Conservation (phyloP, 2,888 invertebrate species). For the Seladonia tumulorum region DNA sequence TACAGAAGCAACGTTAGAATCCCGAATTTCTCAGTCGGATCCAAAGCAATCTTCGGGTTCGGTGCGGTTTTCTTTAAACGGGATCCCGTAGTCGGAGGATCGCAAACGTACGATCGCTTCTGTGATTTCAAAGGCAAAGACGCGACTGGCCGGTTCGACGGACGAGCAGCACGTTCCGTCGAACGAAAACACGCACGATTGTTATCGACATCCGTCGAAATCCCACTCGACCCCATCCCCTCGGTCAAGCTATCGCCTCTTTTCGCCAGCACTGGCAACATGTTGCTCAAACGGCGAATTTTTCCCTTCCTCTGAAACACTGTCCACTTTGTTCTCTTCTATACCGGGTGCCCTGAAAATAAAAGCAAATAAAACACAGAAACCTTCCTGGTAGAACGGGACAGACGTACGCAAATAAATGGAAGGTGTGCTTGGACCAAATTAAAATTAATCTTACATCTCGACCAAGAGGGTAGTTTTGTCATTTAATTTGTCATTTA, state of each 20-base stretch:
- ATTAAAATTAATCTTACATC: too few relatives aligned
- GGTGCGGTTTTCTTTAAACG: not conserved
- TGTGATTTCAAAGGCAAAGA: slow-evolving; percentile 37
- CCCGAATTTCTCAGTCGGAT: not conserved
- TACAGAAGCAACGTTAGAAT: not conserved
- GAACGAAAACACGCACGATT: slow-evolving; percentile 38
- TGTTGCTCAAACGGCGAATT: not conserved
- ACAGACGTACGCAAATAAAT: not conserved
- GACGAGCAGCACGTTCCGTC: slow-evolving; percentile 25
- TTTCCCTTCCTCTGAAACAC: not conserved
- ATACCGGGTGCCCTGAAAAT: not conserved
- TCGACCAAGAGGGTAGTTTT: too few relatives aligned
- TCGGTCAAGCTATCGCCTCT: slow-evolving; percentile 9
- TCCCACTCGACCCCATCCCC: slow-evolving; percentile 12
- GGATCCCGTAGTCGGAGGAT: not conserved
- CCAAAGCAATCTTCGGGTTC: too few relatives aligned
- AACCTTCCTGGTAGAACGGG: not conserved
- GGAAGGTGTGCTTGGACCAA: too few relatives aligned
- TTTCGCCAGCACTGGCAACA: not conserved
- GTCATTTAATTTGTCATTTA: too few relatives aligned
- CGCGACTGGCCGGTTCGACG: slow-evolving; percentile 13
- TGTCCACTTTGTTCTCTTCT: not conserved
- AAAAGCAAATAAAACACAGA: not conserved
- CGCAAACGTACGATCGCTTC: slow-evolving; percentile 4
- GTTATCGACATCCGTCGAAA: slow-evolving; percentile 54